Percentiles rank a stretch among this genome's conserved stretches.
These are phyloP conservation scores for Neomonachus schauinslandi DNA, from an alignment of 2,113 vertebrate species.

Conservation along the genomic window DNA sequence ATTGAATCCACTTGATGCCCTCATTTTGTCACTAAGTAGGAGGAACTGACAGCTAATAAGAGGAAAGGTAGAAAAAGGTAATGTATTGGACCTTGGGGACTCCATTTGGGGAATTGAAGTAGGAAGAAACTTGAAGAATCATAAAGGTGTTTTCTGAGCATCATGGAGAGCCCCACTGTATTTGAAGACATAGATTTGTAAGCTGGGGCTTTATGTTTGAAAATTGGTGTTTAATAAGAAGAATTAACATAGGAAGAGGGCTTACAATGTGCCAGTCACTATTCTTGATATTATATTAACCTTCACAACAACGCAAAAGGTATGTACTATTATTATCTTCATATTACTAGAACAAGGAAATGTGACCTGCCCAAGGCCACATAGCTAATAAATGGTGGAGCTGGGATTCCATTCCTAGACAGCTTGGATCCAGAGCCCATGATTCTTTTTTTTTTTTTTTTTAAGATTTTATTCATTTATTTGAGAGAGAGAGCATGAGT, in stretches of 20 bases:
- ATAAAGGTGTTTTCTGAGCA: slow-evolving; percentile 4
- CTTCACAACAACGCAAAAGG: not conserved
- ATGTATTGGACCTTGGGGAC: not conserved
- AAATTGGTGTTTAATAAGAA: not conserved
- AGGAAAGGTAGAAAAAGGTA: not conserved
- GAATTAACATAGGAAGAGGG: not conserved
- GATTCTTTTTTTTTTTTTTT: not conserved
- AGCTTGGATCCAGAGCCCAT: not conserved
- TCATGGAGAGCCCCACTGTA: not conserved
- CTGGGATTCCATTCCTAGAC: not conserved
- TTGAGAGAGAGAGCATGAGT: not conserved
- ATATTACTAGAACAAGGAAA: not conserved
- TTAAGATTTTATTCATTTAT: not conserved
- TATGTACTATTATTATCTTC: not conserved
- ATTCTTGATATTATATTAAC: not conserved
- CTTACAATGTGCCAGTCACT: not conserved
- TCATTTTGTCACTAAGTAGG: slow-evolving; percentile 4
- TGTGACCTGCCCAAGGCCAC: not conserved
- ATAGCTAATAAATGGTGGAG: not conserved
- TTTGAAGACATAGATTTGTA: not conserved
- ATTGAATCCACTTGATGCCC: not conserved
- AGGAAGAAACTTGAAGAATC: not conserved
- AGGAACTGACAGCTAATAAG: not conserved
- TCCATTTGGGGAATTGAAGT: not conserved
- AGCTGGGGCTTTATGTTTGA: not conserved